These are phyloP conservation scores for Alectoris magna DNA, from an alignment of 2,797 vertebrate genomes.

Conservation along the genomic window DNA sequence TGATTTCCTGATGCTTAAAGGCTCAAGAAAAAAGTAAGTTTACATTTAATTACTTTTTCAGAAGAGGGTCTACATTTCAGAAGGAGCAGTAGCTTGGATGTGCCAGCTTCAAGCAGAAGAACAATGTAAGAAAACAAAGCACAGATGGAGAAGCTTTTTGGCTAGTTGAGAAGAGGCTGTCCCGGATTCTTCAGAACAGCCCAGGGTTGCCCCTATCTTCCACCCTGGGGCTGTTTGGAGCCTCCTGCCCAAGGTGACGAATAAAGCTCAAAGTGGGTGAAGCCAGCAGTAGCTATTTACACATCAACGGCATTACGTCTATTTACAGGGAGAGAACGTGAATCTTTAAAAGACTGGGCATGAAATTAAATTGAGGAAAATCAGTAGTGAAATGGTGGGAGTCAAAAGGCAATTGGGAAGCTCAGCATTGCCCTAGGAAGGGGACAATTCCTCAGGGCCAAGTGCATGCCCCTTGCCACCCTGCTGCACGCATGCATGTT, in stretches of 20 bases:
- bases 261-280: background rate
- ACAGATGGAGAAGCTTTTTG: background rate
- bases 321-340: background rate
- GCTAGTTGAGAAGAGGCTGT: background rate
- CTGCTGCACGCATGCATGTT: background rate
- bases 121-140: background rate
- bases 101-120: background rate
- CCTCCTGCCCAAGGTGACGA: background rate
- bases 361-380: background rate
- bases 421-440: rapidly evolving
- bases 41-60: background rate
- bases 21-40: background rate
- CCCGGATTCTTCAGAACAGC: background rate
- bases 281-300: background rate
- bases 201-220: background rate
- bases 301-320: background rate
- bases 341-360: background rate
- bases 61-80: background rate
- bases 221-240: background rate
- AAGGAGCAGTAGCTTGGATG: rapidly evolving
- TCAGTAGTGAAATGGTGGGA: background rate
- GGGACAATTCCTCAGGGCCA: background rate
- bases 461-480: rapidly evolving
- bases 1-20: background rate
- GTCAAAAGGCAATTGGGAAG: rapidly evolving